Evolutionary conservation across 2,797 vertebrate species (phyloP), one percentile per base, ranked within the genome.

Genomic region (Amniataba percoides): DNA sequence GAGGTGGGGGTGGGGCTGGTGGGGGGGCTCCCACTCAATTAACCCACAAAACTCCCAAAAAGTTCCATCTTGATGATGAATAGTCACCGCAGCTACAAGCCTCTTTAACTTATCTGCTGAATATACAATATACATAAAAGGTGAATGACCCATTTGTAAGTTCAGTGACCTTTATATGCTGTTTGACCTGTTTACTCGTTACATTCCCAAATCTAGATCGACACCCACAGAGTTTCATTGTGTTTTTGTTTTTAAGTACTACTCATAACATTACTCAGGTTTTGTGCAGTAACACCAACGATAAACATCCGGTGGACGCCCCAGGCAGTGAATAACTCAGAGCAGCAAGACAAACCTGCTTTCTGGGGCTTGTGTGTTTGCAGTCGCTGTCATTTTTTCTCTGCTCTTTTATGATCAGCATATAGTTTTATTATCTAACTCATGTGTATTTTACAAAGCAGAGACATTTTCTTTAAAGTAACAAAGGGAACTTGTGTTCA

Each of bases 271-370:
- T 39, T 39, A 25, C 27, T 64, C 21, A 23, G 42, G 27, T 61
- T 82, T 12, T 14, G n/a, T 40, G 40, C 27, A 65, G 36, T 66
- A 51, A 74, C 59, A 18, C 43, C 19, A 77, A 45, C 3, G 67
- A 11, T 55, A 63, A 85, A 78, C 62, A 57, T 59, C 57, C 9
- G 15, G 34, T 21, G 5, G 52, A 71, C 2, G 43, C 87, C 71
- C 42, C n/a, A n/a, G 56, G 62, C 11, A 3, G 5, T 45, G 34
- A 51, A 77, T 58, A 68, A 36, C 1, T 85, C 42, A 8, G 67
- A 9, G 4, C 73, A 86, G 71, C 91, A 83, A 76, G 91, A 82
- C 40, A 58, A 84, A 91, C 91, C 88, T 87, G 91, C 78, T 91
- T 55, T 63, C 19, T 48, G 27, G 14, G 14, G 27, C 25, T 45